Evolutionary conservation across 2,888 invertebrate species (phyloP).

Genomic region (Lasioglossum lativentre): DNA sequence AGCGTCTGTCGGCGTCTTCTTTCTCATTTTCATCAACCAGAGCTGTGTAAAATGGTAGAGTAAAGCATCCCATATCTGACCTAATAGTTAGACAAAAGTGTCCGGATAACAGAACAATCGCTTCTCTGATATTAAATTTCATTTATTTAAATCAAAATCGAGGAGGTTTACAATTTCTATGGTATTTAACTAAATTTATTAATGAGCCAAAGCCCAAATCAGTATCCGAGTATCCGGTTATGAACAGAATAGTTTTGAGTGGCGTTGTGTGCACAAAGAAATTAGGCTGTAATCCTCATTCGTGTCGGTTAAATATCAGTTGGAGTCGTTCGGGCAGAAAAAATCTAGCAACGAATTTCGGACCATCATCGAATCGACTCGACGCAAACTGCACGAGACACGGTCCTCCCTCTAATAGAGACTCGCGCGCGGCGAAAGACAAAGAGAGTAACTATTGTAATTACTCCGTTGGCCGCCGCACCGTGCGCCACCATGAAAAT

Average conservation of each 20-base stretch:
- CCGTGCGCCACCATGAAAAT: background rate
- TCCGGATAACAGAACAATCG: too few relatives aligned
- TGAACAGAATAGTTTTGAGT: background rate
- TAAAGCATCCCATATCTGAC: too few relatives aligned
- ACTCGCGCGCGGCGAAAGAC: slow-evolving; percentile 18
- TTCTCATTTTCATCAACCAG: background rate
- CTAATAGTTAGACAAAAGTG: too few relatives aligned
- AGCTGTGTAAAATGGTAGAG: background rate
- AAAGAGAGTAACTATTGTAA: slow-evolving; percentile 45
- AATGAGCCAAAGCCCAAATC: background rate
- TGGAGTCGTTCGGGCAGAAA: slow-evolving; percentile 14
- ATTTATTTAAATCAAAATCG: too few relatives aligned
- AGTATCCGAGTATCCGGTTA: background rate
- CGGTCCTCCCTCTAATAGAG: slow-evolving; percentile 41
- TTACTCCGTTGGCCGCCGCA: slow-evolving; percentile 22
- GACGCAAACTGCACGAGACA: slow-evolving; percentile 25
- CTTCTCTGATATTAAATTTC: too few relatives aligned
- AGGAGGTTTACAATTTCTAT: too few relatives aligned
- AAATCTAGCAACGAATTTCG: slow-evolving; percentile 37
- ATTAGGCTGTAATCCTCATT: background rate
- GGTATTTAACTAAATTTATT: too few relatives aligned
- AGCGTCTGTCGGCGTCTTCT: background rate
- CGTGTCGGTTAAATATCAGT: background rate
- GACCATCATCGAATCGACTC: slow-evolving; percentile 36
- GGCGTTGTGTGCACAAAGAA: background rate